phyloP scores from a whole-genome alignment of 2,888 invertebrate genomes.

The Drosophila meridiana region DNA sequence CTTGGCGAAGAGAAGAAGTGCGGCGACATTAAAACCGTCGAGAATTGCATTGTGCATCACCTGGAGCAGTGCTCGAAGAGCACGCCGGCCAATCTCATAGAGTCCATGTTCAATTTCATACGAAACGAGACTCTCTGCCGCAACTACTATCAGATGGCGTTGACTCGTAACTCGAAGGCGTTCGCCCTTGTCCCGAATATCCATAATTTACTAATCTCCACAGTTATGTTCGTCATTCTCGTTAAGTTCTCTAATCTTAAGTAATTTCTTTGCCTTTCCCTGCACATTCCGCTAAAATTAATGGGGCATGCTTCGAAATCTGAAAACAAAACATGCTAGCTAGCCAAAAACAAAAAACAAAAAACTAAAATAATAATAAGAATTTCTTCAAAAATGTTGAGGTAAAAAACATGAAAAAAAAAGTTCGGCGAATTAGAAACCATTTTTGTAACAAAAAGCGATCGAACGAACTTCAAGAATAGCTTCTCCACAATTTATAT shows the following conservation, averaged over 20 bases:
- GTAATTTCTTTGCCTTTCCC: neutral
- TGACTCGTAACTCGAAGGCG: conserved; percentile 26
- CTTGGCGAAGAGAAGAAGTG: conserved; percentile 87
- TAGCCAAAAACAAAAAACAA: conserved; percentile 1
- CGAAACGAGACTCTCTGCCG: conserved; percentile 83
- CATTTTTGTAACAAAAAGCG: neutral
- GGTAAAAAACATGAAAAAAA: too few relatives aligned
- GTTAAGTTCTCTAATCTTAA: conserved; percentile 23
- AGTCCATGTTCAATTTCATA: conserved; percentile 83
- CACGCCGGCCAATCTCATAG: conserved; percentile 83
- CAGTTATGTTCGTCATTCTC: conserved; percentile 14
- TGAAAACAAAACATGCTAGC: neutral
- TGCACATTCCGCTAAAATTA: conserved; percentile 4
- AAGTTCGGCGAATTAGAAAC: neutral
- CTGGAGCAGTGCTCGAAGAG: conserved; percentile 81
- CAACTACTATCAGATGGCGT: conserved; percentile 54
- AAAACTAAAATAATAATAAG: neutral
- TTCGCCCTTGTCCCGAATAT: neutral
- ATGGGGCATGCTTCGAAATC: neutral
- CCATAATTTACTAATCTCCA: conserved; percentile 15
- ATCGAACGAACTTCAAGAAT: conserved; percentile 13
- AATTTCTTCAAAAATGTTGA: too few relatives aligned
- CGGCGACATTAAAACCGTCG: conserved; percentile 77
- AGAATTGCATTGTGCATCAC: conserved; percentile 79
- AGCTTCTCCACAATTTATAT: conserved; percentile 10